These are phyloP conservation scores for Eupithecia subumbrata DNA, from an alignment of 2,888 invertebrate genomes.

Conservation along the genomic window DNA sequence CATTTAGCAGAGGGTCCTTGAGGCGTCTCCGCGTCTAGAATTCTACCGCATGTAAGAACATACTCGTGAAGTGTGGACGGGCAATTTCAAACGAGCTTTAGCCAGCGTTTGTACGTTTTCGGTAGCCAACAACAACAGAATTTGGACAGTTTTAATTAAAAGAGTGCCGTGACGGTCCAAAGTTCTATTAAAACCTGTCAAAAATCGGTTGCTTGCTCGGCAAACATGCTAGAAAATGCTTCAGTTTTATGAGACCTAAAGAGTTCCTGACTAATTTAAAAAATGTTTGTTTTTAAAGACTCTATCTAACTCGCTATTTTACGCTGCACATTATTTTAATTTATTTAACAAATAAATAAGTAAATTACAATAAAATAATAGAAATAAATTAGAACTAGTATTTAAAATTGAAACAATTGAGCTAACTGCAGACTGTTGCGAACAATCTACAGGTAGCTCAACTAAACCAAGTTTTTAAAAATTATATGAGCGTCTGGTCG, in stretches of 20 bases:
- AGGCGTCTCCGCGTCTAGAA: slow-evolving; percentile 28
- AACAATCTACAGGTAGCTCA: no score
- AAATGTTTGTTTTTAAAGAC: not conserved
- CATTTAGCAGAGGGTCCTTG: slow-evolving; percentile 35
- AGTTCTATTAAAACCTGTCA: not conserved
- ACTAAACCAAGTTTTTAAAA: no score
- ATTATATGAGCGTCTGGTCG: no score
- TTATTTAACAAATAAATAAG: not conserved
- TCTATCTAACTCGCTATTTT: not conserved
- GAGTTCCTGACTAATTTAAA: not conserved
- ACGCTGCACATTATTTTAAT: not conserved
- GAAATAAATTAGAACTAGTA: no score
- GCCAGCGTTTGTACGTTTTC: not conserved
- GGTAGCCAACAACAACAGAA: not conserved
- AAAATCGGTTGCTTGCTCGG: not conserved
- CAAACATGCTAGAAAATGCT: not conserved
- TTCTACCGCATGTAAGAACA: slow-evolving; percentile 22
- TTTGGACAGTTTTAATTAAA: not conserved
- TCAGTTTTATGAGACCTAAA: not conserved
- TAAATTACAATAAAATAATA: no score
- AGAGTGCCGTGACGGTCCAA: not conserved
- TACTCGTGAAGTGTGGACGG: not conserved
- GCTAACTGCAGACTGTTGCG: no score
- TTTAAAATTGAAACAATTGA: no score
- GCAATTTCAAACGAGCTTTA: slow-evolving; percentile 6